phyloP scores from a whole-genome alignment of 2,113 vertebrate species.

The Anarhynchus alexandrinus region DNA sequence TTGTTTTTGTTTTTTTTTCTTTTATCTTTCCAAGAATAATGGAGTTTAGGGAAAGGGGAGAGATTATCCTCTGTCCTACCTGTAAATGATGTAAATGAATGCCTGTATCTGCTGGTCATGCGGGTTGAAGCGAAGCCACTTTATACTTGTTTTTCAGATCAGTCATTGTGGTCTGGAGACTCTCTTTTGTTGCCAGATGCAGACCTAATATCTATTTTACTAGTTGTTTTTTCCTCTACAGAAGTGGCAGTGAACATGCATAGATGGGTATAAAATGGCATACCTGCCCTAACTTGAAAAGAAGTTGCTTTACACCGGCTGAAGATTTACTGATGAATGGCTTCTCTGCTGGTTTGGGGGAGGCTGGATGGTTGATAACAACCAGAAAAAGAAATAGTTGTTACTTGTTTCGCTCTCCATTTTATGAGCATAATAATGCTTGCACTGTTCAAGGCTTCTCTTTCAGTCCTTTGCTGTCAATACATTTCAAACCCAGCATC shows the following conservation, averaged over 20 bases:
- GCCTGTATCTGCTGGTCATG: background rate
- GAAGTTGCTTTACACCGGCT: background rate
- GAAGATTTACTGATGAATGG: background rate
- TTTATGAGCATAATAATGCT: slow-evolving; percentile 28
- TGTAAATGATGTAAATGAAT: background rate
- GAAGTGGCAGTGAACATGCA: background rate
- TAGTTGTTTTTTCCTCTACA: background rate
- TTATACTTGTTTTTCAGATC: background rate
- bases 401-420: background rate
- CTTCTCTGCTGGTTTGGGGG: background rate
- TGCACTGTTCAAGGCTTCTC: slow-evolving; percentile 1
- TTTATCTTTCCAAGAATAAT: too few relatives aligned
- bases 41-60: too few relatives aligned
- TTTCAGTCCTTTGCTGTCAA: slow-evolving; percentile 51
- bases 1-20: background rate
- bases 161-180: background rate
- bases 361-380: background rate
- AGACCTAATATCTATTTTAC: background rate
- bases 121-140: background rate
- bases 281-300: background rate
- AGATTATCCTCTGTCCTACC: background rate
- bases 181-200: background rate
- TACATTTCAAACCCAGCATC: slow-evolving; percentile 33
- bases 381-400: background rate
- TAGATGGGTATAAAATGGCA: background rate